These are phyloP conservation scores for Parotia lawesii DNA, from an alignment of 2,113 vertebrate genomes.

Conservation along the genomic window DNA sequence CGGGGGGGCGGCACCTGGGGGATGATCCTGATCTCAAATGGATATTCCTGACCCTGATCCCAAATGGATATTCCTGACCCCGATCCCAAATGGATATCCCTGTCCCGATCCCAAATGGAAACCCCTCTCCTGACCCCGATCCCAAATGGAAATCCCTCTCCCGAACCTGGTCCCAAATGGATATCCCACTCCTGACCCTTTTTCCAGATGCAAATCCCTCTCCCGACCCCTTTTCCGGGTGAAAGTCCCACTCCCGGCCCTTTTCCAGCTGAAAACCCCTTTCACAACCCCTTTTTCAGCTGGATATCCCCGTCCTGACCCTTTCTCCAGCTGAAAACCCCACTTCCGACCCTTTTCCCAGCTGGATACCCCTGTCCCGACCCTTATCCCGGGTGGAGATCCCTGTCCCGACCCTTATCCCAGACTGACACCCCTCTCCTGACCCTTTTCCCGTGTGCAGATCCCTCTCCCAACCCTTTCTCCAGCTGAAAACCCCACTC, in stretches of 20 bases:
- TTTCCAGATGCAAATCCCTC: background rate
- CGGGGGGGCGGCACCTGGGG: background rate
- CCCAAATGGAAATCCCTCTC: background rate
- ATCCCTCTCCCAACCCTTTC: background rate
- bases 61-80: background rate
- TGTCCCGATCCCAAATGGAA: background rate
- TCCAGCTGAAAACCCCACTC: background rate
- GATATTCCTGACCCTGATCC: background rate
- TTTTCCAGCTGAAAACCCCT: background rate
- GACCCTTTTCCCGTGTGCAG: no score
- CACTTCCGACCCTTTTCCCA: background rate
- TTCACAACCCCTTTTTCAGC: background rate
- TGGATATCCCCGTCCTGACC: background rate
- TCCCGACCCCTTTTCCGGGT: background rate
- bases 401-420: no score
- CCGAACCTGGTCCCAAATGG: background rate
- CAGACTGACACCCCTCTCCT: background rate
- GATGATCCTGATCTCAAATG: background rate
- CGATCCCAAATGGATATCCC: background rate
- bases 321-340: no score
- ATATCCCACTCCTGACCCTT: background rate
- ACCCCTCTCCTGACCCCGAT: no score
- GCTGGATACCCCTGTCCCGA: no score
- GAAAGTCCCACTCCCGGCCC: background rate
- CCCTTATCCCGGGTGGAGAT: no score